Evolutionary conservation across 1,140 invertebrate species (phyloP), one percentile per base, ranked within the genome.

Genomic region (Mycetomoellerius zeteki): DNA sequence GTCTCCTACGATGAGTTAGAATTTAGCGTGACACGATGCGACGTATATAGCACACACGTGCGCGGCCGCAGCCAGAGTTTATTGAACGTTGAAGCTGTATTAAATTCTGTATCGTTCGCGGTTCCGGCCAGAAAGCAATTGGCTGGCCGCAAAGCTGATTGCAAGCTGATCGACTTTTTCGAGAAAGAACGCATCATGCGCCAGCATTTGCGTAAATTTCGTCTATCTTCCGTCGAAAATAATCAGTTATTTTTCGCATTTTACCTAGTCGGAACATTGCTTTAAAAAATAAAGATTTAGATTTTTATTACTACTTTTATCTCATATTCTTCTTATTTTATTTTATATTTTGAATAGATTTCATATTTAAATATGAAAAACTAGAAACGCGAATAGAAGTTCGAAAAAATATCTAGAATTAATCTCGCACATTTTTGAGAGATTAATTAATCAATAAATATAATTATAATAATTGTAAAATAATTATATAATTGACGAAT

Each of bases 31-130:
- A 86, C 90, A 73, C 91, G 90, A 86, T 78, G 88, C 88, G 89
- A 92, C 69, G 54, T 75, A 72, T 85, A 87, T 67, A 14, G 30
- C 43, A 54, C 47, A 69, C 47, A 54, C 30, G n/a, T 37, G 43
- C 76, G 76, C 60, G 43, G 19, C 24, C 72, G 24, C 90, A 90
- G 84, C 87, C 90, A 88, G 92, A 91, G 92, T 93, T 94, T 94
- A 93, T 93, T 93, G 92, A 94, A 94, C 86, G 67, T 73, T 73
- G 92, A 93, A 93, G 92, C 93, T 89, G 93, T 94, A 94, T 94
- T 93, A 94, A 94, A 93, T 93, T 94, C 90, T 86, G 86, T 89
- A 93, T 94, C 90, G 67, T 78, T 89, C 81, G 76, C 77, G 58
- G 30, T 58, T 52, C 54, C 33, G 76, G 30, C 76, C 47, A 14